Percentiles rank a stretch among this genome's conserved stretches.
phyloP scores from a whole-genome alignment of 2,888 invertebrate species.

The Callyntrura sp. region DNA sequence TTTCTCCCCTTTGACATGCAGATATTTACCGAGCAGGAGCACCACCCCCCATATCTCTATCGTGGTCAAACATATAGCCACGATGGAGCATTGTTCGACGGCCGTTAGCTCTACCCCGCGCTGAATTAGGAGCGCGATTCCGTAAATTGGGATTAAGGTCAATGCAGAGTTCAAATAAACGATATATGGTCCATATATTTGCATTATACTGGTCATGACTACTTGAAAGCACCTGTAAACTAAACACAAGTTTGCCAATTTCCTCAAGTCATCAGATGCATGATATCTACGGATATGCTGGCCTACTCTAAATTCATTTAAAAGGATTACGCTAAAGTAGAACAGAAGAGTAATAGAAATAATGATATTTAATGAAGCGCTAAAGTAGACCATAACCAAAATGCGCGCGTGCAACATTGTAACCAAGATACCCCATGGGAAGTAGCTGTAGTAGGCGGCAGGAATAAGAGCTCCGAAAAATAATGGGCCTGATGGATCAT shows the following conservation, averaged over 20 bases:
- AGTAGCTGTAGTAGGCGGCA: neutral
- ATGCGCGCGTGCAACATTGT: neutral
- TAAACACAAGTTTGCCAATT: neutral
- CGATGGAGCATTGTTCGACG: neutral
- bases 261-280: neutral
- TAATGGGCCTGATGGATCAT: neutral
- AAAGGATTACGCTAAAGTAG: neutral
- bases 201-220: neutral
- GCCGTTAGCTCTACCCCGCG: neutral
- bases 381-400: neutral
- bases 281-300: no score
- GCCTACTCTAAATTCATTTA: neutral
- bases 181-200: neutral
- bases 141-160: neutral
- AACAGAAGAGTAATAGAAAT: neutral
- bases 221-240: constrained; percentile 4
- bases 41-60: constrained; percentile 29
- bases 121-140: no score
- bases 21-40: constrained; percentile 38
- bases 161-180: neutral
- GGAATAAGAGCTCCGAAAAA: neutral
- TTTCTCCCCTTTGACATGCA: neutral
- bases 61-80: neutral
- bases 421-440: neutral
- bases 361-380: neutral